These are phyloP conservation scores for Phocoena sinus DNA, from an alignment of 2,113 vertebrate species.

Conservation along the genomic window DNA sequence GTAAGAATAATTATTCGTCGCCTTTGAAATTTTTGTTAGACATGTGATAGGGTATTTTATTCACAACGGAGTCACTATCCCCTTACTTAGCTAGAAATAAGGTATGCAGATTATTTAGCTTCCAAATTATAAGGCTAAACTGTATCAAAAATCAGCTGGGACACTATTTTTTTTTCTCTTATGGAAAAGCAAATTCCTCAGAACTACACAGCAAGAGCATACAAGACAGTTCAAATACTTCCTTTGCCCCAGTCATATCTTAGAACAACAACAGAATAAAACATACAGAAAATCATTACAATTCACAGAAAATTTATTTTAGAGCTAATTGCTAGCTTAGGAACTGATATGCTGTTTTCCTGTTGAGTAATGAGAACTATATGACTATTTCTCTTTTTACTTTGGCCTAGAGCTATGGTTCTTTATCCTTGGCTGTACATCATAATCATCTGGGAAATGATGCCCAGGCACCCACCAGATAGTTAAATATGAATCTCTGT, in stretches of 20 bases:
- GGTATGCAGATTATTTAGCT: neutral
- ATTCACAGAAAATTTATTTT: constrained; percentile 14
- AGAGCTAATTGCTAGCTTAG: neutral
- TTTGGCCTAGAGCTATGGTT: neutral
- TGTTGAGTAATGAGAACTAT: neutral
- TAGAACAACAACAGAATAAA: neutral
- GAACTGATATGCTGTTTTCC: neutral
- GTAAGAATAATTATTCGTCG: neutral
- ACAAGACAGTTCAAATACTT: neutral
- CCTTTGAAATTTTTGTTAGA: neutral
- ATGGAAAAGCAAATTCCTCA: neutral
- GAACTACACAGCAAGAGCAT: constrained; percentile 14
- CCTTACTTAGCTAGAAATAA: neutral
- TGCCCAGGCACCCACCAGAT: neutral
- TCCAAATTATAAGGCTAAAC: neutral
- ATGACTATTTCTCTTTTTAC: neutral
- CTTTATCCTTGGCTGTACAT: neutral
- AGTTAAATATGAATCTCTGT: neutral
- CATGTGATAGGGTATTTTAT: neutral
- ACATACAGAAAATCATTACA: neutral
- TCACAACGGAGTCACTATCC: neutral
- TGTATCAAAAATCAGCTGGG: neutral
- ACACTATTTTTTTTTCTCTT: neutral
- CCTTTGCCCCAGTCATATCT: neutral
- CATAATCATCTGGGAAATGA: neutral